A percentile compares a stretch with the other conserved stretches of the same genome.
These are phyloP conservation scores for Periphyllus acericola DNA, from an alignment of 2,888 invertebrate species.

Conservation along the genomic window DNA sequence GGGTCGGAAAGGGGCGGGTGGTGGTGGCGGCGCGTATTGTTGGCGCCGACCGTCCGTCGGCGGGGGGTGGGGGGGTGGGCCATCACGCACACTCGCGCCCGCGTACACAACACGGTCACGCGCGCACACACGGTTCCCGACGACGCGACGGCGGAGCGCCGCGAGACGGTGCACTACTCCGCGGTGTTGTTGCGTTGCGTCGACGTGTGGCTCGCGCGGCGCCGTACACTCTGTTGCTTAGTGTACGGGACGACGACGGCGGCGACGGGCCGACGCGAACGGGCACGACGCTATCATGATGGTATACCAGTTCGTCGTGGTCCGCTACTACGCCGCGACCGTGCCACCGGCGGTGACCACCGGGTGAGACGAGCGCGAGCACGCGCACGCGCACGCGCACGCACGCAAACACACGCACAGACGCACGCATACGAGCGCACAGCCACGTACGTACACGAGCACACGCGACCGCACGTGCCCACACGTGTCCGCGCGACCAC, in stretches of 20 bases:
- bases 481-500: too few relatives aligned
- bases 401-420: background rate
- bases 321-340: constrained; percentile 54
- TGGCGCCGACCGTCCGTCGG: constrained; percentile 82
- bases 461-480: too few relatives aligned
- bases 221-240: constrained; percentile 46
- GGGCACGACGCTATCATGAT: background rate
- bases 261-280: constrained; percentile 32
- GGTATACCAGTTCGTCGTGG: constrained; percentile 59
- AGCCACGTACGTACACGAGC: too few relatives aligned
- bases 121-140: background rate
- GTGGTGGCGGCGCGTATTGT: constrained; percentile 72
- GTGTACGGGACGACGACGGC: constrained; percentile 44
- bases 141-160: background rate
- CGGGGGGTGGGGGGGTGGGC: constrained; percentile 68
- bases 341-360: constrained; percentile 36
- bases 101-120: constrained; percentile 77
- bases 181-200: constrained; percentile 1
- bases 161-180: too few relatives aligned
- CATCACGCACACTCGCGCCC: constrained; percentile 68
- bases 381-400: background rate
- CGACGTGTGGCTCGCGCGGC: background rate
- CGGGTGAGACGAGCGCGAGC: constrained; percentile 30
- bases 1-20: background rate
- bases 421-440: background rate